Evolutionary conservation across 92 coral and sea anemone species (phyloP).

Genomic region (Zoanthus sociatus): DNA sequence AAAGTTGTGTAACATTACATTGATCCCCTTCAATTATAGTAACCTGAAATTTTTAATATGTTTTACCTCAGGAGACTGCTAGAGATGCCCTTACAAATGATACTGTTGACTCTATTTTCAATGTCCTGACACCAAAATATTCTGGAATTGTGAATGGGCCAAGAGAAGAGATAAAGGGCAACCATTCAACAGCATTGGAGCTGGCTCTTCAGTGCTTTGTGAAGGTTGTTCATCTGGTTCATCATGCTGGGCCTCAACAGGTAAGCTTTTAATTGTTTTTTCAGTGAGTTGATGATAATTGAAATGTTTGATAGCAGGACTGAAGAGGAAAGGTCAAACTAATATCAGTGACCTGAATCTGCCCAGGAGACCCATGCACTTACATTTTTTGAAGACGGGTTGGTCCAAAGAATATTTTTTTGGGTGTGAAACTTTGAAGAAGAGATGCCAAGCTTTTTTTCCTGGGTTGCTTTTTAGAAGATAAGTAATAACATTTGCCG

Average conservation of each 20-base stretch:
- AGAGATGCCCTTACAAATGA: slow-evolving; percentile 23
- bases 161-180: background rate
- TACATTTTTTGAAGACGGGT: too few relatives aligned
- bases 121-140: slow-evolving; percentile 5
- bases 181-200: slow-evolving; percentile 29
- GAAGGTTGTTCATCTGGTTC: slow-evolving; percentile 31
- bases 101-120: slow-evolving; percentile 20
- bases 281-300: background rate
- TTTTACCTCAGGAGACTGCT: slow-evolving; percentile 19
- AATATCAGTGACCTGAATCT: background rate
- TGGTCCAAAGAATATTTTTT: too few relatives aligned
- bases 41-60: too few relatives aligned
- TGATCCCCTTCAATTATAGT: too few relatives aligned
- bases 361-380: too few relatives aligned
- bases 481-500: too few relatives aligned
- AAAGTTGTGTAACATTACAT: too few relatives aligned
- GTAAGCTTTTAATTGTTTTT: background rate
- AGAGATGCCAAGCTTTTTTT: too few relatives aligned
- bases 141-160: background rate
- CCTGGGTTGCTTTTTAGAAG: too few relatives aligned
- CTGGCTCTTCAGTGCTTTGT: slow-evolving; percentile 44
- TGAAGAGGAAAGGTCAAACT: background rate
- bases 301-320: background rate
- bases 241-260: slow-evolving; percentile 32
- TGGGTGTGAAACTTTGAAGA: too few relatives aligned